Evolutionary conservation across 2,797 vertebrate species (phyloP).

Genomic region (Mormyrops boulengeri): DNA sequence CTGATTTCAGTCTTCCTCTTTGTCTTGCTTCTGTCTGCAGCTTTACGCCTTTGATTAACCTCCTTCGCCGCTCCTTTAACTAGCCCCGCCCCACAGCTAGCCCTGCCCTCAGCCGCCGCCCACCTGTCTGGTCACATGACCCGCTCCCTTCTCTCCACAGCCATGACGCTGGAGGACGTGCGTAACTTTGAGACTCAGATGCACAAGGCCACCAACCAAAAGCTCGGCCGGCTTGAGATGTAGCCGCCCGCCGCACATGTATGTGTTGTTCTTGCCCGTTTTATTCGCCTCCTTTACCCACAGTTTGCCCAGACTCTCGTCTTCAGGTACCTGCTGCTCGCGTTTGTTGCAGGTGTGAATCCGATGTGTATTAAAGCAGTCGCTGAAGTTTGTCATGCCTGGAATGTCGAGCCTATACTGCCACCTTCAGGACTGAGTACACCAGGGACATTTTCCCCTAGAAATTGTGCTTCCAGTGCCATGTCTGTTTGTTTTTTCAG

Average conservation of each 20-base stretch:
- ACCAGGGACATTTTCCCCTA: neutral
- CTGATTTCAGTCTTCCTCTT: neutral
- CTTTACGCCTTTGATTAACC: neutral
- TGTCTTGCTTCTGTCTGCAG: neutral
- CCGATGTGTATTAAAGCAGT: neutral
- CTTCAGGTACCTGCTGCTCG: neutral
- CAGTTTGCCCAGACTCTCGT: neutral
- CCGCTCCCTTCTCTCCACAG: constrained; percentile 29
- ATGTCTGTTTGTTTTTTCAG: neutral
- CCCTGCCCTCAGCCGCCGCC: neutral
- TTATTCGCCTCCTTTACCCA: neutral
- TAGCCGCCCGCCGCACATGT: constrained; percentile 9
- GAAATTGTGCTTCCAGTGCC: neutral
- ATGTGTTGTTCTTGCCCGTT: neutral
- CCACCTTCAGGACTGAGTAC: constrained; percentile 3
- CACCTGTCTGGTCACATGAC: neutral
- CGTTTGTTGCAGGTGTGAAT: neutral
- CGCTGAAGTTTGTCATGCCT: neutral
- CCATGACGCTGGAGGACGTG: constrained; percentile 59
- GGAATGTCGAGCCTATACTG: constrained; percentile 1
- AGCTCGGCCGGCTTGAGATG: constrained; percentile 40
- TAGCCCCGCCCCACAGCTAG: neutral
- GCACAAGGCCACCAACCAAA: constrained; percentile 60
- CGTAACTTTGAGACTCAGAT: constrained; percentile 58
- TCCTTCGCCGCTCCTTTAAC: neutral